Evolutionary conservation across 2,113 vertebrate species (phyloP).

Genomic region (Dolichallabes microphthalmus): DNA sequence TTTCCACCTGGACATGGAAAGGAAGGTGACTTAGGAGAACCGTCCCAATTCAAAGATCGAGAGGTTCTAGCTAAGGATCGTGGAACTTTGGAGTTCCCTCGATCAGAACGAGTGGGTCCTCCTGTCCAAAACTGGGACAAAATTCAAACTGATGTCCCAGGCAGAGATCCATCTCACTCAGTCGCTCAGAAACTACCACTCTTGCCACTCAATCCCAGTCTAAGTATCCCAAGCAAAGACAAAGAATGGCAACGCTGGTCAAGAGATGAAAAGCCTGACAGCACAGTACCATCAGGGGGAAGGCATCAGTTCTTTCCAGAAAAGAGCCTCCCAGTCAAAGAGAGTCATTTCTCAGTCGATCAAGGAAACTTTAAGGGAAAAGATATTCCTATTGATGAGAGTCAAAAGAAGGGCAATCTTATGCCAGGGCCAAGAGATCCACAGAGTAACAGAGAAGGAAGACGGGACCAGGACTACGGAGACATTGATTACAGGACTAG

Average conservation of each 20-base stretch:
- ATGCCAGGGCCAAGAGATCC: constrained; percentile 71
- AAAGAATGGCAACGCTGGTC: constrained; percentile 66
- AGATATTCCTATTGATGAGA: constrained; percentile 57
- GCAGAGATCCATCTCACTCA: constrained; percentile 58
- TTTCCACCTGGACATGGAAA: constrained; percentile 60
- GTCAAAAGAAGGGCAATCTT: constrained; percentile 55
- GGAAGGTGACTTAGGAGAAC: constrained; percentile 57
- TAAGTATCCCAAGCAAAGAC: constrained; percentile 58
- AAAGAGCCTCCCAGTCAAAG: constrained; percentile 54
- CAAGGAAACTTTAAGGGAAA: constrained; percentile 62
- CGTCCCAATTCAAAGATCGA: constrained; percentile 64
- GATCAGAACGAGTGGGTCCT: constrained; percentile 44
- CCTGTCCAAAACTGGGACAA: constrained; percentile 53
- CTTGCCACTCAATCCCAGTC: constrained; percentile 50
- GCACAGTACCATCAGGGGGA: constrained; percentile 49
- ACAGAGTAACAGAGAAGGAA: constrained; percentile 79
- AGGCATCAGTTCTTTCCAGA: constrained; percentile 59
- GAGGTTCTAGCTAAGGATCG: constrained; percentile 58
- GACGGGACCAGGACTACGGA: constrained; percentile 88
- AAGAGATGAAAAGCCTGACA: constrained; percentile 60
- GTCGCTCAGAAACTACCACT: constrained; percentile 56
- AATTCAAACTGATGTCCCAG: constrained; percentile 53
- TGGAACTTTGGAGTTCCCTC: constrained; percentile 38
- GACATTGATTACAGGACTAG: constrained; percentile 91
- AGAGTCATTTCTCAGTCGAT: constrained; percentile 54